phyloP scores from a whole-genome alignment of 30 jellyfish, hydroid and myxozoan genomes.

The Pseudorhiza aurosa region DNA sequence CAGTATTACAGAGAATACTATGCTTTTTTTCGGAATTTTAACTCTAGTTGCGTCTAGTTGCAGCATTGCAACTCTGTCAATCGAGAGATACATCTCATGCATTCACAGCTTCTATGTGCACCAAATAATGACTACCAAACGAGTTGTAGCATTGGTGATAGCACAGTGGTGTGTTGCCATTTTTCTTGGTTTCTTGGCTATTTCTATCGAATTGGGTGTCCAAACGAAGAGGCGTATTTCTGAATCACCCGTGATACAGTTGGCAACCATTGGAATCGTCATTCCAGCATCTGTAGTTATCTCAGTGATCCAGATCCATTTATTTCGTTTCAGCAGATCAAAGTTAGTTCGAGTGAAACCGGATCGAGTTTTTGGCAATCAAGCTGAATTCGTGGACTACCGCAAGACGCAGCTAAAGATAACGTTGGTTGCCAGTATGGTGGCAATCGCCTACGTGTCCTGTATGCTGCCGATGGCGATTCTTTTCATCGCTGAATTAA shows the following conservation, averaged over 20 bases:
- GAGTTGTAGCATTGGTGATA: background rate
- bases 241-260: background rate
- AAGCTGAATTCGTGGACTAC: background rate
- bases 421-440: slow-evolving; percentile 3
- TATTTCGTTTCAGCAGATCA: background rate
- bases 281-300: background rate
- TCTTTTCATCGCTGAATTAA: background rate
- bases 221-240: background rate
- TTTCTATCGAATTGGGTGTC: no score
- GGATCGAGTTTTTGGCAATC: background rate
- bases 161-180: background rate
- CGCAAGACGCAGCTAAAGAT: background rate
- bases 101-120: background rate
- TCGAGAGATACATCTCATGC: slow-evolving; percentile 2
- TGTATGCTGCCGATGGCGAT: background rate
- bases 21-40: background rate
- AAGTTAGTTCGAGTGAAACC: background rate
- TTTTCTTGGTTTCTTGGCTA: background rate
- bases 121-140: background rate
- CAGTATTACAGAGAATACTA: background rate
- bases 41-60: background rate
- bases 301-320: background rate
- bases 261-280: background rate
- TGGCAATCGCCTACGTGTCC: background rate
- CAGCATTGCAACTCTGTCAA: background rate